These are phyloP conservation scores for Cyphomyrmex costatus DNA, from an alignment of 1,140 invertebrate species.

Conservation along the genomic window DNA sequence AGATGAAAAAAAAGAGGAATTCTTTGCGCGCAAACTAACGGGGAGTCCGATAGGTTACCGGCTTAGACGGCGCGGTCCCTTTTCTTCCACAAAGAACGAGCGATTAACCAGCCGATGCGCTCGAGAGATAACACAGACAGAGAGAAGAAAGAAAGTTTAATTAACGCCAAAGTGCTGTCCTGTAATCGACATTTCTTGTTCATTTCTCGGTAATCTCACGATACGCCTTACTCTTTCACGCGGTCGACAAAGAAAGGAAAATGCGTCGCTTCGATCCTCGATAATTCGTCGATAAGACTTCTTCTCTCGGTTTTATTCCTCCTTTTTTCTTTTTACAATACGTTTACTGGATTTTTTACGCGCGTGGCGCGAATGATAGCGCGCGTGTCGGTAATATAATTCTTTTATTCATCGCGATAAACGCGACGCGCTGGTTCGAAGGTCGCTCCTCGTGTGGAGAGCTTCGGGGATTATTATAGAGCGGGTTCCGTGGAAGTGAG, in stretches of 20 bases:
- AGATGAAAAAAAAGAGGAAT: not conserved
- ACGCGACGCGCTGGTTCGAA: slow-evolving; percentile 38
- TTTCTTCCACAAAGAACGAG: not conserved
- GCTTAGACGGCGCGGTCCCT: not conserved
- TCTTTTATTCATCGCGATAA: slow-evolving; percentile 52
- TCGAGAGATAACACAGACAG: slow-evolving; percentile 34
- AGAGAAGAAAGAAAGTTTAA: slow-evolving; percentile 45
- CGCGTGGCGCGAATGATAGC: slow-evolving; percentile 17
- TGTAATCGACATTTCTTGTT: slow-evolving; percentile 49
- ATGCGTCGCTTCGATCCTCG: slow-evolving; percentile 10
- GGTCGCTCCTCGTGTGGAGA: slow-evolving; percentile 12
- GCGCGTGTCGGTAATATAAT: slow-evolving; percentile 24
- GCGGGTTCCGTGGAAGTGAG: not conserved
- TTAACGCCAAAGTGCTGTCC: slow-evolving; percentile 18
- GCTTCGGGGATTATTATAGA: slow-evolving; percentile 53
- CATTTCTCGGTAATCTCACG: slow-evolving; percentile 18
- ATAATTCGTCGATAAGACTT: not conserved
- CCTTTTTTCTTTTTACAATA: not conserved
- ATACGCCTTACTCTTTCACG: not conserved
- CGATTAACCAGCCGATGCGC: slow-evolving; percentile 15
- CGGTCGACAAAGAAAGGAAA: not conserved
- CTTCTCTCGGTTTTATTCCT: too few species aligned
- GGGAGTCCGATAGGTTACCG: slow-evolving; percentile 7
- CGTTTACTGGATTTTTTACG: slow-evolving; percentile 16
- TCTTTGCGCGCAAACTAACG: not conserved